These are phyloP conservation scores for Acanthiza pusilla DNA, from an alignment of 2,797 vertebrate genomes.

Conservation along the genomic window DNA sequence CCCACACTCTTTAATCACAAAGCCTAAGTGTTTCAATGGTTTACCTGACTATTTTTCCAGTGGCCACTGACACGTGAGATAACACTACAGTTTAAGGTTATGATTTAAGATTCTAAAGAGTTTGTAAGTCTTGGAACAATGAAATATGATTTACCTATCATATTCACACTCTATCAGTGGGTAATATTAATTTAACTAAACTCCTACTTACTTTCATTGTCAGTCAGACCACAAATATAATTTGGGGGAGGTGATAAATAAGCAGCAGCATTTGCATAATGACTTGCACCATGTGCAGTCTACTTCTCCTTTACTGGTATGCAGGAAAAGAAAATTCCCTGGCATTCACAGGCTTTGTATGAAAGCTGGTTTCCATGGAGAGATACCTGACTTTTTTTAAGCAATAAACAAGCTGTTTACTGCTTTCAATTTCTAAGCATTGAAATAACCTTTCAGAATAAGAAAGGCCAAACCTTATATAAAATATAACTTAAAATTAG, in stretches of 20 bases:
- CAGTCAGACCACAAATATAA: background rate
- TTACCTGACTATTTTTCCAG: background rate
- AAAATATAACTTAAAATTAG: background rate
- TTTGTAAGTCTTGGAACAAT: background rate
- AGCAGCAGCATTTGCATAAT: background rate
- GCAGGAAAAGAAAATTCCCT: background rate
- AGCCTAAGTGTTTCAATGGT: background rate
- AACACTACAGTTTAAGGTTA: background rate
- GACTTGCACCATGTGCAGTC: background rate
- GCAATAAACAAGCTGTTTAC: background rate
- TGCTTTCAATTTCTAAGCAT: background rate
- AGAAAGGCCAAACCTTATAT: background rate
- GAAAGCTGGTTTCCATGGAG: constrained; percentile 44
- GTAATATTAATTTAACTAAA: background rate
- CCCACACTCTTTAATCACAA: background rate
- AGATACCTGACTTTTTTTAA: background rate
- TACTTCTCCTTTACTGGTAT: background rate
- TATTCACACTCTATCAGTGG: background rate
- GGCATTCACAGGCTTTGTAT: background rate
- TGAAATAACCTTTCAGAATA: background rate
- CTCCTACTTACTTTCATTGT: background rate
- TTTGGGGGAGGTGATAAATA: background rate
- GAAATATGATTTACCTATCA: background rate
- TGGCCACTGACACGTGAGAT: background rate
- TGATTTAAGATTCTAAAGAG: background rate